phyloP scores from a whole-genome alignment of 2,888 invertebrate genomes.

The Gandaritis pyraliata region DNA sequence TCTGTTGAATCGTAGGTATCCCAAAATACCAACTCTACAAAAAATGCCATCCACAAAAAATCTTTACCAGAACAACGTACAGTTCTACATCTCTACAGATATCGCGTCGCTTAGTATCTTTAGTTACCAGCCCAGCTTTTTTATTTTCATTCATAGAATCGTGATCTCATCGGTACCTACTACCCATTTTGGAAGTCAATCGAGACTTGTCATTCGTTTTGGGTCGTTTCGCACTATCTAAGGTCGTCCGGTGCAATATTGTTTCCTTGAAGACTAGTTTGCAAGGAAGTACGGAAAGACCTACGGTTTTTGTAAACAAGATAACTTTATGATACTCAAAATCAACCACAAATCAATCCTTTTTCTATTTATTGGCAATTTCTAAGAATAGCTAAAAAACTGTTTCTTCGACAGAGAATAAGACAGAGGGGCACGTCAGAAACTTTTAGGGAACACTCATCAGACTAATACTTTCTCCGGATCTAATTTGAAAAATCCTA shows the following conservation, averaged over 20 bases:
- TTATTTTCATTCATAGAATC: slow-evolving; percentile 71
- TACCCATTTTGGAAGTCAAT: slow-evolving; percentile 50
- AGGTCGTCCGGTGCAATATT: slow-evolving; percentile 49
- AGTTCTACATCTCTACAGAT: slow-evolving; percentile 13
- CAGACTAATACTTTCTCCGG: too few species aligned
- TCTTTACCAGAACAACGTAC: slow-evolving; percentile 20
- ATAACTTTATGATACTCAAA: not conserved
- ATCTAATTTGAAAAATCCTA: too few species aligned
- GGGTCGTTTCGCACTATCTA: slow-evolving; percentile 52
- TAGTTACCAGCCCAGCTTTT: slow-evolving; percentile 42
- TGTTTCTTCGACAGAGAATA: too few species aligned
- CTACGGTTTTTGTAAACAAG: slow-evolving; percentile 1
- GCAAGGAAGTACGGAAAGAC: slow-evolving; percentile 19
- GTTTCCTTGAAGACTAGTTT: slow-evolving; percentile 46
- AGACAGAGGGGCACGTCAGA: too few species aligned
- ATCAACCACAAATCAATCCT: too few species aligned
- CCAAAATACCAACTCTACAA: slow-evolving; percentile 41
- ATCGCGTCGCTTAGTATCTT: not conserved
- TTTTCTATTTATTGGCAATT: too few species aligned
- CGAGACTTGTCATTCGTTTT: slow-evolving; percentile 48
- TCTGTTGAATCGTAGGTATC: slow-evolving; percentile 52
- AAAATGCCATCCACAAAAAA: slow-evolving; percentile 18
- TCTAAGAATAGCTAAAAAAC: too few species aligned
- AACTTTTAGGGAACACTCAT: too few species aligned
- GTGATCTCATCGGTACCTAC: slow-evolving; percentile 65